Conservation (phyloP, 1,140 invertebrate species). For the Cydia pomonella region DNA sequence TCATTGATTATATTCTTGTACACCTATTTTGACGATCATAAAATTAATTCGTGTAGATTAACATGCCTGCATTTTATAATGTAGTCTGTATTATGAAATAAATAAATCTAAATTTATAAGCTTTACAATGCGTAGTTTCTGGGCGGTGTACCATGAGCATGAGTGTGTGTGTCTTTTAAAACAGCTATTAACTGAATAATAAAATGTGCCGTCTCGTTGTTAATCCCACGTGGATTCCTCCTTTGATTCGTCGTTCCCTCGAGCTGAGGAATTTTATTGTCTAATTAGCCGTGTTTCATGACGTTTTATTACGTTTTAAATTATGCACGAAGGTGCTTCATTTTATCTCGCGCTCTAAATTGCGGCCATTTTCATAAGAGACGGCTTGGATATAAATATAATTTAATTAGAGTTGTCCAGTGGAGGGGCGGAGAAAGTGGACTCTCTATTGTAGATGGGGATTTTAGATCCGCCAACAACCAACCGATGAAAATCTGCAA, state of each 20-base stretch:
- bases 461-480: neutral
- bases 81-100: no score
- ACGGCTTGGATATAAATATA: constrained; percentile 53
- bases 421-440: neutral
- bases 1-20: no score
- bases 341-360: constrained; percentile 46
- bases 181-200: constrained; percentile 20
- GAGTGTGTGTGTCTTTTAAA: neutral
- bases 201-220: constrained; percentile 10
- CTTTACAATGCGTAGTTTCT: neutral
- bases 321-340: constrained; percentile 60
- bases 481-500: no score
- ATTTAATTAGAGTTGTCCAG: constrained; percentile 52
- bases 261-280: constrained; percentile 46
- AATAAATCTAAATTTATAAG: no score
- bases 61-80: no score
- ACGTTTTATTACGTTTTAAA: constrained; percentile 65
- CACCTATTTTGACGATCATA: no score
- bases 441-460: neutral
- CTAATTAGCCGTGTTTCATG: constrained; percentile 58
- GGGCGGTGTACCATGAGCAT: neutral
- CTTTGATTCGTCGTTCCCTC: constrained; percentile 12
- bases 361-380: constrained; percentile 54
- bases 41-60: no score
- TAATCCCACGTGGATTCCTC: constrained; percentile 15